Base-by-base conservation (phyloP, 64 coral and sea anemone genomes). In the Pachyseris speciosa region DNA sequence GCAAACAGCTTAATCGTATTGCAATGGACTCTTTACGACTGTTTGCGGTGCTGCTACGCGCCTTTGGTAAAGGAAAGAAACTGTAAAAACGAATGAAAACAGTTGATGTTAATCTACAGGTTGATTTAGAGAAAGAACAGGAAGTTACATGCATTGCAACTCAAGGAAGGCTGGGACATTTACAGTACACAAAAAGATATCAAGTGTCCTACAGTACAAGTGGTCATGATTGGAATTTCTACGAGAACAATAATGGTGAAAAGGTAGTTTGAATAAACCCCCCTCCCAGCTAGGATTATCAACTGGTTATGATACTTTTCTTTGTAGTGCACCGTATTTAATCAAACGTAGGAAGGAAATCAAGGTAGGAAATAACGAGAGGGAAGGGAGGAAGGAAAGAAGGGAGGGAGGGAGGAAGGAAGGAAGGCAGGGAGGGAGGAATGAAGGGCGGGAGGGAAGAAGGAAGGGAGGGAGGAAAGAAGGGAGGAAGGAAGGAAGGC, bases 401-500 rank as follows among this genome's bases (percentile, higher is more conserved):
- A 77, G 74, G 74, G 44, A 41, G 74, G 74, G 44, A 77, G 74
- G 74, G 42, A 77, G 74, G 74, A 77, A 77, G 31, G 74, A 77
- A 77, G 74, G 74, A 77, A 77, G 74, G 74, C 39, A 77, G 74
- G 74, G 44, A 77, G 74, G 74, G 44, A 77, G 74, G 74, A 77
- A 77, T 32, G 74, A 77, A 77, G 31, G 74, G 19, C 39, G 74
- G 74, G 44, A 45, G 74, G 74, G 44, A 45, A 38, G 74, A 70
- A 29, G 67, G 67, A 70, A 70, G 27, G 13, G 27, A 11, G 67
- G 67, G 31, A 29, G 26, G 67, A 70, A 29, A 28, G 67, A 70
- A 29, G 67, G 26, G 11, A 29, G 67, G 26, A 70, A 11, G 67
- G 67, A 70, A 29, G 67, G 67, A 28, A 29, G 67, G 67, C n/a